These are phyloP conservation scores for Otis tarda DNA, from an alignment of 2,113 vertebrate genomes.

Conservation along the genomic window DNA sequence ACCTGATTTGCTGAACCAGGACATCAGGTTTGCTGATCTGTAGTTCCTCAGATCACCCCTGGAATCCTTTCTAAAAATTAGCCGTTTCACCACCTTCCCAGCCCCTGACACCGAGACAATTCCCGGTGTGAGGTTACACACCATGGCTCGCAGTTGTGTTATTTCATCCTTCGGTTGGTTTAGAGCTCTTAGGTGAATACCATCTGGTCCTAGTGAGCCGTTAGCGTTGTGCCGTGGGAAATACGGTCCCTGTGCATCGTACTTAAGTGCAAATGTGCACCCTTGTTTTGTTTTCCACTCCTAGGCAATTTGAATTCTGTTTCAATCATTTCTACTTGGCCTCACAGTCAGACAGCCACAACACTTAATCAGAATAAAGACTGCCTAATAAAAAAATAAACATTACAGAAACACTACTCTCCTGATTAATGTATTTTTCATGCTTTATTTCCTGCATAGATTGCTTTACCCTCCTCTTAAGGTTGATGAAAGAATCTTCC, in stretches of 20 bases:
- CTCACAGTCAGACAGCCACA: neutral
- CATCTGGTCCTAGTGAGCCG: neutral
- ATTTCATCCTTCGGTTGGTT: neutral
- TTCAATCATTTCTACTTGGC: neutral
- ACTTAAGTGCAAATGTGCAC: neutral
- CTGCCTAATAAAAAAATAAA: neutral
- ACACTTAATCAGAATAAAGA: neutral
- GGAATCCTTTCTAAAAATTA: neutral
- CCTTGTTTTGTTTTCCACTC: neutral
- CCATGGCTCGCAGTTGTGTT: accelerated
- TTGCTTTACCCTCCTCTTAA: neutral
- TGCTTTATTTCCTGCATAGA: neutral
- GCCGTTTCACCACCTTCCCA: neutral
- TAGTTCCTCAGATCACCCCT: neutral
- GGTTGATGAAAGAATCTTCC: neutral
- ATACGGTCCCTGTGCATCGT: neutral
- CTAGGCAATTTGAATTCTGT: neutral
- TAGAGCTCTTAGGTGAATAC: neutral
- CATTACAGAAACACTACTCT: neutral
- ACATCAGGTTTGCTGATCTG: neutral
- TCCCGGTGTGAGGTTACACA: neutral
- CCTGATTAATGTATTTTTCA: neutral
- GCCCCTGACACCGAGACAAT: neutral
- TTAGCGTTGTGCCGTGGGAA: neutral
- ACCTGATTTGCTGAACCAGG: neutral